These are phyloP conservation scores for Pholis gunnellus DNA, from an alignment of 2,113 vertebrate genomes.

Conservation along the genomic window DNA sequence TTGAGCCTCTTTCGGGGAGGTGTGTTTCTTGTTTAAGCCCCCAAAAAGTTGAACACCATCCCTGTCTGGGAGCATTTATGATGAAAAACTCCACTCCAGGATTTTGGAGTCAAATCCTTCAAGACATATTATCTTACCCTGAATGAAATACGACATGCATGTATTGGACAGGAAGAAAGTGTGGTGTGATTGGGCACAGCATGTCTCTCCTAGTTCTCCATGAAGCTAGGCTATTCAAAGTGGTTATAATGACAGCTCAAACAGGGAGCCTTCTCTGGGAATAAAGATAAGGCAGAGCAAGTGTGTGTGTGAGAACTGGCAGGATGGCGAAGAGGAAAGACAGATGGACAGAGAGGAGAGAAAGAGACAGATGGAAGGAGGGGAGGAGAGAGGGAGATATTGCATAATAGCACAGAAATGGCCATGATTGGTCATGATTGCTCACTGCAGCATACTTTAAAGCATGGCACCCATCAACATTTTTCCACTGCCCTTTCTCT, in stretches of 20 bases:
- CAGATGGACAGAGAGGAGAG: constrained; percentile 65
- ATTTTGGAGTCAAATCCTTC: constrained; percentile 69
- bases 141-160: constrained; percentile 75
- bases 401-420: constrained; percentile 56
- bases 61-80: constrained; percentile 60
- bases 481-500: constrained; percentile 33
- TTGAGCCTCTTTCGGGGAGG: constrained; percentile 31
- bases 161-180: constrained; percentile 70
- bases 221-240: constrained; percentile 70
- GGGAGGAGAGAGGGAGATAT: constrained; percentile 18
- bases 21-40: constrained; percentile 31
- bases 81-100: constrained; percentile 48
- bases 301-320: constrained; percentile 45
- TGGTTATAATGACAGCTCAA: constrained; percentile 78
- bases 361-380: constrained; percentile 51
- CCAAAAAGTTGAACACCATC: constrained; percentile 43
- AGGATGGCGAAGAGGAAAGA: constrained; percentile 47
- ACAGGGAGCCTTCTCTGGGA: constrained; percentile 78
- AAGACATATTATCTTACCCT: constrained; percentile 60
- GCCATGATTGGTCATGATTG: constrained; percentile 51
- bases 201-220: constrained; percentile 64
- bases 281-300: constrained; percentile 73
- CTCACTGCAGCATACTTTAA: constrained; percentile 61
- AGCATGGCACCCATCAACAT: constrained; percentile 42
- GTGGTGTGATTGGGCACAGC: constrained; percentile 77